Base-by-base conservation (phyloP, 1,140 invertebrate genomes). In the Atta texana region DNA sequence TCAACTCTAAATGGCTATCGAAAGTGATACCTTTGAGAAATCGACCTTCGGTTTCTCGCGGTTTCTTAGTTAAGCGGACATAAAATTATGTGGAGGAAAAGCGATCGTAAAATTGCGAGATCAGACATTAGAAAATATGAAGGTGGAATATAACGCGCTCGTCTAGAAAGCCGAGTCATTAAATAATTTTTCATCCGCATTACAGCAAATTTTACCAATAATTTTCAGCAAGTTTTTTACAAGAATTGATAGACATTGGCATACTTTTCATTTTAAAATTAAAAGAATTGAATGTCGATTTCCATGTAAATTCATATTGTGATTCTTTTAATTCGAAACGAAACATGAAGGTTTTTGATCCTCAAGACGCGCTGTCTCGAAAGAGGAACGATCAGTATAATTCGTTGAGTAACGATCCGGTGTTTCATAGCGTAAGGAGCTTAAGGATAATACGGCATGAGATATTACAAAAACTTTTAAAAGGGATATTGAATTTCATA, bases 161-260 rank as follows among this genome's bases (percentile, higher is more conserved):
- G 61, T 28, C 5, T 63, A 88, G 81, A 49, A 88, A 90, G 18
- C 51, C 28, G 61, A 28, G 59, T 87, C 44, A 85, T 91, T 88
- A 87, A 91, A 84, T 87, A 91, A 91, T 91, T 89, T 87, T 75
- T 28, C 44, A 76, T 64, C 66, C 59, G 87, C 78, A 90, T 90
- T 87, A 77, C 31, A 16, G 10, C n/a, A 28, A 77, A 61, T 14
- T 63, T 77, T 28, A 44, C 49, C 5, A 39, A 10, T 12, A 2
- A 63, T 28, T 44, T 18, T 64, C 10, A 44, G 75, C 39, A 64
- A 63, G 64, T 44, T 77, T 77, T 63, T 7, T 24, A 64, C 14
- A n/a, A 77, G 24, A n/a, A 31, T 10, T 2, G 53, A 18, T 55
- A 57, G 28, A 4, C n/a, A 8, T 57, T 57, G 28, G 5, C 18